A percentile compares a stretch with the other conserved stretches of the same genome.
Conservation (phyloP, 2,113 vertebrate species). For the Junco hyemalis region DNA sequence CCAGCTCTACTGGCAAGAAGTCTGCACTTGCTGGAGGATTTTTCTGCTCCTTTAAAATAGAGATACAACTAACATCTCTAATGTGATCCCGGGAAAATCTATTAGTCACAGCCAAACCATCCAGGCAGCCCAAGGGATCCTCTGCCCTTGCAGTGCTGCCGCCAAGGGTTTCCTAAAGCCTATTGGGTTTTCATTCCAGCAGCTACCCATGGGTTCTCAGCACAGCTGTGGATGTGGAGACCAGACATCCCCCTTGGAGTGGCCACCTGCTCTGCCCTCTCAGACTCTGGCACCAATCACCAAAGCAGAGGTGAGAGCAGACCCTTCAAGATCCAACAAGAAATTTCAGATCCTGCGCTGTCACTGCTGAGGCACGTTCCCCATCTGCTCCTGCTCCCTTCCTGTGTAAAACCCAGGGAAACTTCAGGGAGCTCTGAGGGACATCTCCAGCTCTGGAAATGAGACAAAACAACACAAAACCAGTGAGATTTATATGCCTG, state of each 20-base stretch:
- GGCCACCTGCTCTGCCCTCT: not conserved
- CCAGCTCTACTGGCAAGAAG: not conserved
- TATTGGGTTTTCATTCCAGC: not conserved
- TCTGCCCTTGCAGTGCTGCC: not conserved
- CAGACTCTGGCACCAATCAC: not conserved
- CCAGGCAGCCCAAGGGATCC: not conserved
- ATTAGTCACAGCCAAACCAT: constrained; percentile 5
- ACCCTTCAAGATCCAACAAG: not conserved
- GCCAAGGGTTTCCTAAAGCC: not conserved
- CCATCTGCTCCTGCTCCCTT: not conserved
- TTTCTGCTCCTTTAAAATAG: not conserved
- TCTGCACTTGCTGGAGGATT: not conserved
- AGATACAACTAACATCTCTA: constrained; percentile 4
- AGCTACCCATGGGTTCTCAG: not conserved
- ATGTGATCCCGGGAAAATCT: constrained; percentile 13
- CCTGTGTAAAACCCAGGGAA: not conserved
- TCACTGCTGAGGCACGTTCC: not conserved
- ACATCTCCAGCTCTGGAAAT: not conserved
- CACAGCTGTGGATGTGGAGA: not conserved
- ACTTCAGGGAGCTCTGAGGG: not conserved
- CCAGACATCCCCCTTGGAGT: not conserved
- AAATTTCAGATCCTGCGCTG: not conserved
- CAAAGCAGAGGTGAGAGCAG: not conserved
- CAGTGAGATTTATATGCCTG: not conserved
- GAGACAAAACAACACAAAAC: not conserved